Percentiles rank a stretch among this genome's conserved stretches.
Conservation (phyloP, 2,113 vertebrate genomes). For the Myiozetetes cayanensis region DNA sequence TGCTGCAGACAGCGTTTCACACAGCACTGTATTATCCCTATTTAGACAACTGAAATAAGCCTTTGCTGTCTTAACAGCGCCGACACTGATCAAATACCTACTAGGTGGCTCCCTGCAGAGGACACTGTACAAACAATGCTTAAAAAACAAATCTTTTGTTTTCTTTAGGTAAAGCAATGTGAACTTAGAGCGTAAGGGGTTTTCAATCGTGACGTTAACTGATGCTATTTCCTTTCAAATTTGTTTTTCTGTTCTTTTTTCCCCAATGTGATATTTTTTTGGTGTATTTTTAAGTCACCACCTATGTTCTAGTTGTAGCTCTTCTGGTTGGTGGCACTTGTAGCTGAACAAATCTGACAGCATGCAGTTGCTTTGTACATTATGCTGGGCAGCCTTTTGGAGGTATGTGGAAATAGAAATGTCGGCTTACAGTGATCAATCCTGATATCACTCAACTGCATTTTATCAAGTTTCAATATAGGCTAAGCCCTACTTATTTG, state of each 20-base stretch:
- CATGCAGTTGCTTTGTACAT: neutral
- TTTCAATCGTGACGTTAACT: neutral
- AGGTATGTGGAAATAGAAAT: neutral
- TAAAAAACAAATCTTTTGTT: neutral
- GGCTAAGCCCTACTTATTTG: neutral
- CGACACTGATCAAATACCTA: neutral
- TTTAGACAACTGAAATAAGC: neutral
- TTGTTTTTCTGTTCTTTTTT: neutral
- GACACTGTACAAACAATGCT: neutral
- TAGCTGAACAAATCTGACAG: neutral
- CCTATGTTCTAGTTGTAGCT: neutral
- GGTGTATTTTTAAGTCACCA: neutral
- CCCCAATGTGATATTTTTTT: neutral
- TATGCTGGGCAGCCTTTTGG: neutral
- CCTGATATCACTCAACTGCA: neutral
- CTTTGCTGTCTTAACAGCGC: neutral
- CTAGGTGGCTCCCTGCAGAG: neutral
- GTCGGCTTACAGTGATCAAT: constrained; percentile 13
- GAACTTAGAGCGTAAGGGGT: neutral
- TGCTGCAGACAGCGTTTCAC: neutral
- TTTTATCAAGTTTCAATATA: constrained; percentile 11
- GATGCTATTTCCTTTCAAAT: neutral
- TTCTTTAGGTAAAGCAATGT: neutral
- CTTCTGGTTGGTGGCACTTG: neutral
- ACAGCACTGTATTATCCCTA: neutral